Conservation (phyloP, 2,113 vertebrate genomes). For the Ochotona curzoniae region DNA sequence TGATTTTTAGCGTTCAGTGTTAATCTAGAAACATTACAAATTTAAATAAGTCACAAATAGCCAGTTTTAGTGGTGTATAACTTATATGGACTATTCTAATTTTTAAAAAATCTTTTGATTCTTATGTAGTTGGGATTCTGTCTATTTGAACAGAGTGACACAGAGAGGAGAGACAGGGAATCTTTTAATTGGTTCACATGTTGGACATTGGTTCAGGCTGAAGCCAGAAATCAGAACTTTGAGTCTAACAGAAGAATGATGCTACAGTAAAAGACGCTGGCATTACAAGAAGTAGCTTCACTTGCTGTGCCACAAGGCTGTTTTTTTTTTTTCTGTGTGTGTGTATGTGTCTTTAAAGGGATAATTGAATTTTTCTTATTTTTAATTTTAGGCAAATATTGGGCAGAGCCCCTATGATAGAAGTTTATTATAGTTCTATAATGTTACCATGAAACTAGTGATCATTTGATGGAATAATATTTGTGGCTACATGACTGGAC, state of each 20-base stretch:
- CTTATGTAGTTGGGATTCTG: background rate
- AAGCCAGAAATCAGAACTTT: no score
- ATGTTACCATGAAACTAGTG: background rate
- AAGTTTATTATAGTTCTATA: conserved; percentile 3
- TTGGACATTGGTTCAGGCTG: no score
- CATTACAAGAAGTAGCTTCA: no score
- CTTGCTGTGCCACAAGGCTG: no score
- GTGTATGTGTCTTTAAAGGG: background rate
- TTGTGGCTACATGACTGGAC: background rate
- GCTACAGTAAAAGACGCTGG: no score
- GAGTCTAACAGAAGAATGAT: no score
- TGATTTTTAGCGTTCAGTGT: background rate
- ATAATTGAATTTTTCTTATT: no score
- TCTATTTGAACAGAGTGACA: background rate
- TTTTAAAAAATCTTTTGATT: background rate
- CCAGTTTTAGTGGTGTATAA: background rate
- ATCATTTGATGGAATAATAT: conserved; percentile 19
- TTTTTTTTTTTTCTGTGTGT: background rate
- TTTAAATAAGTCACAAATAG: background rate
- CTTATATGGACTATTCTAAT: background rate
- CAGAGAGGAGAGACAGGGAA: no score
- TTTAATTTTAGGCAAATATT: conserved; percentile 28
- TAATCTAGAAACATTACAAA: background rate
- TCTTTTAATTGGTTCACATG: no score
- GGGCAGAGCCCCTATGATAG: background rate